Evolutionary conservation across 2,113 vertebrate species (phyloP).

Genomic region (Synchiropus splendidus): DNA sequence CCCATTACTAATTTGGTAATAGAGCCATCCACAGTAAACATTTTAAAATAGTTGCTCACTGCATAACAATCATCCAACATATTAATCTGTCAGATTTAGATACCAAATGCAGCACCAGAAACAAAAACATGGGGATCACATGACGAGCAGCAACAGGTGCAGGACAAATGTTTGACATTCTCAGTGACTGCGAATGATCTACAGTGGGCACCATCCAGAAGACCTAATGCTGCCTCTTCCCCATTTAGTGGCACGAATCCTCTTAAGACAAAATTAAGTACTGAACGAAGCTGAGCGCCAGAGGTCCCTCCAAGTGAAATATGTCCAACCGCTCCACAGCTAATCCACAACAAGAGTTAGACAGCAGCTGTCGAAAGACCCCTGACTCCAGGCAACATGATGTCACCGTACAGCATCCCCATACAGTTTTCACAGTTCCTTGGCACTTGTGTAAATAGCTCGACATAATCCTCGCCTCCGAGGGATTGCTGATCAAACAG

Average conservation of each 20-base stretch:
- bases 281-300: conserved; percentile 10
- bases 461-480: conserved; percentile 57
- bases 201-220: too few relatives aligned
- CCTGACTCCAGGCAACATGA: conserved; percentile 28
- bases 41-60: too few relatives aligned
- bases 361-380: conserved; percentile 48
- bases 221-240: conserved; percentile 8
- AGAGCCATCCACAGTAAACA: too few relatives aligned
- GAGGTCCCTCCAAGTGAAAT: conserved; percentile 24
- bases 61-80: too few relatives aligned
- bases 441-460: conserved; percentile 60
- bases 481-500: conserved; percentile 58
- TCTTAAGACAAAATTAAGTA: conserved; percentile 26
- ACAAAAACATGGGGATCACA: too few relatives aligned
- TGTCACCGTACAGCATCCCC: conserved; percentile 43
- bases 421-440: conserved; percentile 34
- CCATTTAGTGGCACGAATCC: conserved; percentile 7
- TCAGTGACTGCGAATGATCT: too few relatives aligned
- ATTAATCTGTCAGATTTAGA: too few relatives aligned
- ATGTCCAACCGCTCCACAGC: conserved; percentile 20
- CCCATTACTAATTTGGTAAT: too few relatives aligned
- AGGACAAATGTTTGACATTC: too few relatives aligned
- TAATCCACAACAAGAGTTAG: conserved; percentile 50
- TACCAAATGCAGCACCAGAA: too few relatives aligned
- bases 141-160: too few relatives aligned